Base-by-base conservation (phyloP, 2,888 invertebrate genomes). In the Acronicta leporina region DNA sequence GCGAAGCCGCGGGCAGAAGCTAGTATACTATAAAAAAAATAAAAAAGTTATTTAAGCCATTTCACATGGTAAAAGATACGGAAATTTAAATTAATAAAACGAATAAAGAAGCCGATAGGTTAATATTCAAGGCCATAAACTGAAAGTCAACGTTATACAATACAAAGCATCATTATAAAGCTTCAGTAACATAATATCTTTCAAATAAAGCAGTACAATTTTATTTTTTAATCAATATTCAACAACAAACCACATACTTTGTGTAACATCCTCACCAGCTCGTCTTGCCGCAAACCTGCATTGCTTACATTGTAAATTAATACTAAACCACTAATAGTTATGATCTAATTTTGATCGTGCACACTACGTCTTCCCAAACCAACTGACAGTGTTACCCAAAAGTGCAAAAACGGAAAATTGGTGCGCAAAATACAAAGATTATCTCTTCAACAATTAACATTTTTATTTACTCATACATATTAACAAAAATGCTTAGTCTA, bases 171-270 rank as follows among this genome's bases (percentile, higher is more conserved):
- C 42, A 30, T 33, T 7, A 38, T 13, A 6, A 57, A 67, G 71
- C 58, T 44, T 15, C 6, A 25, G 11, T 40, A 8, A 38, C 48
- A 35, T 0, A 30, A 0, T 14, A 20, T 52, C 13, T 30, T 57
- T 16, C 38, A 55, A 48, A 48, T 40, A 40, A 67, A 67, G 72
- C 67, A 8, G 0, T 41, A 56, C 43, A 56, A 16, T 42, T 54
- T 58, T 9, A 20, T 50, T 8, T n/a, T 43, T 49, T 45, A 46
- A 13, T 66, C 16, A 40, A 52, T 44, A 11, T 4, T 41, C 45
- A 40, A 25, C 14, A 38, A 66, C 41, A 49, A 46, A 40, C 13
- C 52, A 72, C 67, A 27, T 71, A 58, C 67, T 67, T 67, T 66
- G 38, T 52, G 14, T 43, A 11, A 44, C 27, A 41, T 33, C 42